Conservation (phyloP, 2,113 vertebrate species). For the Proterorhinus semilunaris region DNA sequence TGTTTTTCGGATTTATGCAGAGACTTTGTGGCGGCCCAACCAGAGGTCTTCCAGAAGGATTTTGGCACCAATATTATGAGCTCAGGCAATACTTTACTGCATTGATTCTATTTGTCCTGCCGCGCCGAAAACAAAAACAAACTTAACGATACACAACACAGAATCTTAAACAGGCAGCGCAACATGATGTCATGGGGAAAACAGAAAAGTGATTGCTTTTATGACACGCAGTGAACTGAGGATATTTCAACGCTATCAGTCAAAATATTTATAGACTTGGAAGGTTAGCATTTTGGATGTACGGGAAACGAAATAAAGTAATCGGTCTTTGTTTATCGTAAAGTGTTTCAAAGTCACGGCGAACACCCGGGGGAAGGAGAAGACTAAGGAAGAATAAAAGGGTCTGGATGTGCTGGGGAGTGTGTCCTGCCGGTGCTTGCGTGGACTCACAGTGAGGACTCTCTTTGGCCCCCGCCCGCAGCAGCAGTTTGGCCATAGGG, state of each 20-base stretch:
- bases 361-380: no score
- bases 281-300: no score
- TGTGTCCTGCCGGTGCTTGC: not conserved
- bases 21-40: slow-evolving; percentile 8
- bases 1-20: not conserved
- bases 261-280: not conserved
- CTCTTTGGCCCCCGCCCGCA: slow-evolving; percentile 86
- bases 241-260: not conserved
- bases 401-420: no score
- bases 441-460: slow-evolving; percentile 88
- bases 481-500: slow-evolving; percentile 85
- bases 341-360: no score
- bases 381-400: no score
- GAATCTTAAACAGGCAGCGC: not conserved
- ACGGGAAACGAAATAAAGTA: no score
- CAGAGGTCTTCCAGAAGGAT: not conserved
- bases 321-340: no score
- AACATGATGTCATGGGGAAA: slow-evolving; percentile 3
- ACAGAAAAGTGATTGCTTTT: slow-evolving; percentile 3
- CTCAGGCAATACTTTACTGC: not conserved
- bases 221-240: slow-evolving; percentile 4
- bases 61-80: not conserved
- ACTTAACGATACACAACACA: not conserved
- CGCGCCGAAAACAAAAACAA: not conserved
- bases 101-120: not conserved